Percentiles rank a stretch among this genome's conserved stretches.
Evolutionary conservation across 2,797 vertebrate species (phyloP).

Genomic region (Gymnodraco acuticeps): DNA sequence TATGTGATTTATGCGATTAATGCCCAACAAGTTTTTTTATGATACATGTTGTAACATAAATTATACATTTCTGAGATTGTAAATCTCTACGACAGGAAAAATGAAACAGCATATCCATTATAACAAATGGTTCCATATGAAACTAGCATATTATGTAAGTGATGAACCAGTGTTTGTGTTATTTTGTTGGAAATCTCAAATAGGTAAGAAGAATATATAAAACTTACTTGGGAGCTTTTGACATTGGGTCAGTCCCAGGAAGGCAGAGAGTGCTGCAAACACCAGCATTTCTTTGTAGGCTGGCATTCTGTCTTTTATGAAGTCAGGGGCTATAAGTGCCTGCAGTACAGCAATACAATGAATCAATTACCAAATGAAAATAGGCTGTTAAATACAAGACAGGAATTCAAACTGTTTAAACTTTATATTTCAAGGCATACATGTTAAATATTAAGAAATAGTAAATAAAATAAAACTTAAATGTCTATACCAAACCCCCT

Average conservation of each 20-base stretch:
- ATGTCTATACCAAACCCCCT: background rate
- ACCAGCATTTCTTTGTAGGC: constrained; percentile 70
- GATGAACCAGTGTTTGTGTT: background rate
- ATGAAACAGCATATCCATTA: background rate
- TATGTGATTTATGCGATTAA: background rate
- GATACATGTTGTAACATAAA: background rate
- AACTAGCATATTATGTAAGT: background rate
- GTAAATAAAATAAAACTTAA: background rate
- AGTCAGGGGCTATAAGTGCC: constrained; percentile 70
- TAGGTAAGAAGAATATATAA: background rate
- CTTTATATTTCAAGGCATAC: background rate
- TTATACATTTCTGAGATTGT: background rate
- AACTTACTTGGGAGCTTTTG: constrained; percentile 85
- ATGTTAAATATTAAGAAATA: constrained; percentile 1
- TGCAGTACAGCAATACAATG: constrained; percentile 53
- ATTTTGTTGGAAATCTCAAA: background rate
- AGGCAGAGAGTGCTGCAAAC: constrained; percentile 66
- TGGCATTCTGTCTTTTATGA: constrained; percentile 70
- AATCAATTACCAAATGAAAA: constrained; percentile 9
- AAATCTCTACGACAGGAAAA: background rate
- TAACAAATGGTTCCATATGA: background rate
- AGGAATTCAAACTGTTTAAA: background rate
- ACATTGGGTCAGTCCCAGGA: constrained; percentile 70
- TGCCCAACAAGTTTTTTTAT: background rate
- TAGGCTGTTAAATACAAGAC: background rate